phyloP scores from a whole-genome alignment of 2,888 invertebrate genomes.

The Oconnorella tubifera region DNA sequence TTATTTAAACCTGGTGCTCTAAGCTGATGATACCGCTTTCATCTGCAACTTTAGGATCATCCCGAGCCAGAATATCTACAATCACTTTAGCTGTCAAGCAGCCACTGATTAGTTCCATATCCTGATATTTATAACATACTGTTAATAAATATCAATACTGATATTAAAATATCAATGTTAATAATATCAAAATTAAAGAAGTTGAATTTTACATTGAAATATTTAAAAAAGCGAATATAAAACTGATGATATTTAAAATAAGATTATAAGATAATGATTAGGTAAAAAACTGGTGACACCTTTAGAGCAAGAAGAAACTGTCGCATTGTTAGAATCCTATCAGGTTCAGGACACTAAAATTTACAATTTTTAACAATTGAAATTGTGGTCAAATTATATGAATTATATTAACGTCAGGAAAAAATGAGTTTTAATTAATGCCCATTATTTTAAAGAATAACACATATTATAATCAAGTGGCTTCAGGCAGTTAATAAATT shows the following conservation, averaged over 20 bases:
- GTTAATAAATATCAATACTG: background rate
- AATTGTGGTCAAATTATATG: too few species aligned
- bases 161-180: background rate
- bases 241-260: too few species aligned
- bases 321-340: constrained; percentile 48
- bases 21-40: constrained; percentile 51
- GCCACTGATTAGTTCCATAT: constrained; percentile 49
- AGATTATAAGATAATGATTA: too few species aligned
- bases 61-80: constrained; percentile 46
- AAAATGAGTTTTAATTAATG: too few species aligned
- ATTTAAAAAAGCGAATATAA: too few species aligned
- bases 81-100: constrained; percentile 49
- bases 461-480: too few species aligned
- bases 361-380: too few species aligned
- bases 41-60: constrained; percentile 52
- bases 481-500: too few species aligned
- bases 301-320: constrained; percentile 43
- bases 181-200: constrained; percentile 6
- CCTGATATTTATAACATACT: constrained; percentile 37
- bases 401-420: too few species aligned
- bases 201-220: constrained; percentile 29
- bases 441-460: too few species aligned
- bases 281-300: too few species aligned
- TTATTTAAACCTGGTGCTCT: constrained; percentile 56
- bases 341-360: constrained; percentile 2